These are phyloP conservation scores for Strix uralensis DNA, from an alignment of 2,113 vertebrate species.

Conservation along the genomic window DNA sequence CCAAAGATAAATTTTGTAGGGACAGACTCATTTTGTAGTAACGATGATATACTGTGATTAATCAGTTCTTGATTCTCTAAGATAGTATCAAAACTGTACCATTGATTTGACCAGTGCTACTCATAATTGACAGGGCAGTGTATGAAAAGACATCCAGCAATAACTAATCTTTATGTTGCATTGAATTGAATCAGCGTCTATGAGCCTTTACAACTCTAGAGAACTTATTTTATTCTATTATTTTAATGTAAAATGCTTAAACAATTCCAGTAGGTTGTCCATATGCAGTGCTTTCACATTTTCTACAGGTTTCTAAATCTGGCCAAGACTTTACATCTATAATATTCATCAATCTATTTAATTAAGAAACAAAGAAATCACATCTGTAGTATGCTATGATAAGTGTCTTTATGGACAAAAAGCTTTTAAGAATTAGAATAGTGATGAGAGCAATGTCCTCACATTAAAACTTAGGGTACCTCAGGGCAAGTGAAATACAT, in stretches of 20 bases:
- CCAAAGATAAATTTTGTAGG: not conserved
- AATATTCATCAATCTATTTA: not conserved
- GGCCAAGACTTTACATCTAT: not conserved
- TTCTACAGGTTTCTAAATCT: not conserved
- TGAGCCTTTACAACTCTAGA: not conserved
- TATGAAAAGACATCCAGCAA: not conserved
- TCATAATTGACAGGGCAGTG: not conserved
- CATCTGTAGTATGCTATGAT: not conserved
- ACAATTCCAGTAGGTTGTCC: not conserved
- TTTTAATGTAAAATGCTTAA: not conserved
- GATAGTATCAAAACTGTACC: not conserved
- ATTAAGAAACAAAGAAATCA: not conserved
- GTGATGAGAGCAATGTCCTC: not conserved
- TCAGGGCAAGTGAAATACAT: not conserved
- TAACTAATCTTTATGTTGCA: not conserved
- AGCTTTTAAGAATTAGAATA: conserved; percentile 9
- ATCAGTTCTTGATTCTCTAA: not conserved
- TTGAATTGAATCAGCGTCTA: not conserved
- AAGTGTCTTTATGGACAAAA: not conserved
- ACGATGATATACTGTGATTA: not conserved
- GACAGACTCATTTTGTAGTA: not conserved
- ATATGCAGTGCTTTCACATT: not conserved
- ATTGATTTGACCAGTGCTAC: not conserved
- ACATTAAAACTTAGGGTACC: not conserved
- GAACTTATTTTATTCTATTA: not conserved